A percentile compares a stretch with the other conserved stretches of the same genome.
Conservation (phyloP, 2,888 invertebrate genomes). For the Labia minor region DNA sequence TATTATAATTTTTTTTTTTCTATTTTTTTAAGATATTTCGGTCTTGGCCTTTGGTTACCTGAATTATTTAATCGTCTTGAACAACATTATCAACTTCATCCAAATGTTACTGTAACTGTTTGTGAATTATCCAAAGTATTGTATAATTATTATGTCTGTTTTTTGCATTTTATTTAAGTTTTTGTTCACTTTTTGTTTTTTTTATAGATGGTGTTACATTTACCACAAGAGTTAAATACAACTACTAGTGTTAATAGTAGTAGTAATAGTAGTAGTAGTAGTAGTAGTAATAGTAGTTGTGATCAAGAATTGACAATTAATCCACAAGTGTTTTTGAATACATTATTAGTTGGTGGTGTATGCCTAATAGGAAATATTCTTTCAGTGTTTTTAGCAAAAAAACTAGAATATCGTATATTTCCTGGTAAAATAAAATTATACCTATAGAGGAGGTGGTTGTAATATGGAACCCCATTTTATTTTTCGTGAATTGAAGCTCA, state of each 20-base stretch:
- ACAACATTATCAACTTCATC: constrained; percentile 35
- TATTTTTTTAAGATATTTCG: constrained; percentile 61
- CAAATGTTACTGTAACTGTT: constrained; percentile 39
- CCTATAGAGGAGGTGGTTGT: no score
- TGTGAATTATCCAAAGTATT: constrained; percentile 36
- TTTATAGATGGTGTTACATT: no score
- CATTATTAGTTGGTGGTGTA: constrained; percentile 53
- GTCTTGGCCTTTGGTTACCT: constrained; percentile 64
- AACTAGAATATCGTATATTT: constrained; percentile 33
- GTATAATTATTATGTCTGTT: background rate
- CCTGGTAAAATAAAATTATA: constrained; percentile 33
- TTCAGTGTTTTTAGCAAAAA: constrained; percentile 47
- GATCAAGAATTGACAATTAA: constrained; percentile 45
- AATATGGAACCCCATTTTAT: no score
- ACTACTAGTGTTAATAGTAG: no score
- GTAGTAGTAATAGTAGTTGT: no score
- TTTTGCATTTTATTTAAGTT: no score
- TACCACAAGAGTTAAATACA: no score
- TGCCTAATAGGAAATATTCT: constrained; percentile 53
- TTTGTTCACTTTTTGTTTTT: no score
- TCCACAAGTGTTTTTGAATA: constrained; percentile 49
- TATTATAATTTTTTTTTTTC: no score
- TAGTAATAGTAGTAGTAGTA: no score
- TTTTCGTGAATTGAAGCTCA: no score
- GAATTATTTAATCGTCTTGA: constrained; percentile 55